Evolutionary conservation across 2,113 vertebrate genomes (phyloP).

Genomic region (Melospiza melodia): DNA sequence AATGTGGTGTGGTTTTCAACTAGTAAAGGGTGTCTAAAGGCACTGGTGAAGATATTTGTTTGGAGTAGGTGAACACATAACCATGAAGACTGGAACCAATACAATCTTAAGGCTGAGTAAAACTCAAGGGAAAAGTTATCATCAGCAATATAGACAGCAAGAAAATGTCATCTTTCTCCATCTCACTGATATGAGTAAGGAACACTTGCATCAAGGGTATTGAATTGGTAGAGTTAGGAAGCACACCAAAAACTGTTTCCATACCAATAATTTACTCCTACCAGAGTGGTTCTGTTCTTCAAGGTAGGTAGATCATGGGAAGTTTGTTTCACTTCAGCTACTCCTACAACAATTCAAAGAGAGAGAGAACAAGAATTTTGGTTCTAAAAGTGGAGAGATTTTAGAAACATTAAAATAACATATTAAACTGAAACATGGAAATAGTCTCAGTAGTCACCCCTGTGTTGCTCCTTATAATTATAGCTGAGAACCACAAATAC

Average conservation of each 20-base stretch:
- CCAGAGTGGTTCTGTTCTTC: not conserved
- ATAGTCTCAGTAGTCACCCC: not conserved
- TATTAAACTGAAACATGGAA: not conserved
- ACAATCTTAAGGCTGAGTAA: not conserved
- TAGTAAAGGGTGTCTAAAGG: not conserved
- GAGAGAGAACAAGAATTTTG: not conserved
- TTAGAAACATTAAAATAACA: not conserved
- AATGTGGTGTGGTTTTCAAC: not conserved
- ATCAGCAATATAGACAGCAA: not conserved
- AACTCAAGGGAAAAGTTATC: not conserved
- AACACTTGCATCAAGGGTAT: not conserved
- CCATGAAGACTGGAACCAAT: not conserved
- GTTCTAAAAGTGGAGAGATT: not conserved
- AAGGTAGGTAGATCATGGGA: not conserved
- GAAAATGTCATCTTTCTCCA: not conserved
- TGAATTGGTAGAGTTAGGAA: not conserved
- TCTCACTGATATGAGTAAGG: not conserved
- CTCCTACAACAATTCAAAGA: not conserved
- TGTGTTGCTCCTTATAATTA: not conserved
- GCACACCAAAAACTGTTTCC: not conserved
- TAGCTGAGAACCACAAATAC: not conserved
- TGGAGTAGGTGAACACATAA: not conserved
- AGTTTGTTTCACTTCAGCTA: not conserved
- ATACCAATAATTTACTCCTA: not conserved
- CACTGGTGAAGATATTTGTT: not conserved